These are phyloP conservation scores for Anarsia innoxiella DNA, from an alignment of 2,888 invertebrate species.

Conservation along the genomic window DNA sequence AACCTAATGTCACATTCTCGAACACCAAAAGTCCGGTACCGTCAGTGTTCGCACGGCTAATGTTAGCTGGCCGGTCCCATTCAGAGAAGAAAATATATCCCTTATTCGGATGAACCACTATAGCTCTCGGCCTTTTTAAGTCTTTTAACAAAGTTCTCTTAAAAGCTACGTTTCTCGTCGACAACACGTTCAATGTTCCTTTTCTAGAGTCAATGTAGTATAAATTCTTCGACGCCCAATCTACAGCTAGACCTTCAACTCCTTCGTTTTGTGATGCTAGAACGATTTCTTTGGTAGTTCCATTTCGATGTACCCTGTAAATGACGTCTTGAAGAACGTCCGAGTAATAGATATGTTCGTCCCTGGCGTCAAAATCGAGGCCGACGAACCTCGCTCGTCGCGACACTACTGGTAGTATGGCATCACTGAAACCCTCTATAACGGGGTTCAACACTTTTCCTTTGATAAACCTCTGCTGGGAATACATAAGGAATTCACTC, in stretches of 20 bases:
- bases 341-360: slow-evolving; percentile 96
- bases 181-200: slow-evolving; percentile 94
- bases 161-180: slow-evolving; percentile 89
- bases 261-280: slow-evolving; percentile 97
- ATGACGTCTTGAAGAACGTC: slow-evolving; percentile 97
- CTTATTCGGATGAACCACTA: slow-evolving; percentile 96
- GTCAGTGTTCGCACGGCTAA: slow-evolving; percentile 93
- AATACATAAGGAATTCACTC: slow-evolving; percentile 94
- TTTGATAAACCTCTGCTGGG: slow-evolving; percentile 96
- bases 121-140: slow-evolving; percentile 94
- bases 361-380: slow-evolving; percentile 92
- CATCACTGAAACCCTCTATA: slow-evolving; percentile 93
- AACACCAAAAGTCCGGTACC: slow-evolving; percentile 91
- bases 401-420: slow-evolving; percentile 95
- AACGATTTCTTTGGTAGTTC: slow-evolving; percentile 89
- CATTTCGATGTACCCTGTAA: slow-evolving; percentile 86
- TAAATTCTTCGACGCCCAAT: slow-evolving; percentile 96
- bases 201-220: slow-evolving; percentile 97
- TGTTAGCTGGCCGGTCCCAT: slow-evolving; percentile 97
- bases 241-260: slow-evolving; percentile 95
- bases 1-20: slow-evolving; percentile 92
- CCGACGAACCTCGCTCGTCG: slow-evolving; percentile 95
- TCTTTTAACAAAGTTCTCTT: slow-evolving; percentile 89
- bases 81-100: slow-evolving; percentile 97
- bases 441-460: slow-evolving; percentile 93